These are phyloP conservation scores for Pristionchus maxplancki DNA, from an alignment of 2,888 invertebrate species.

Conservation along the genomic window DNA sequence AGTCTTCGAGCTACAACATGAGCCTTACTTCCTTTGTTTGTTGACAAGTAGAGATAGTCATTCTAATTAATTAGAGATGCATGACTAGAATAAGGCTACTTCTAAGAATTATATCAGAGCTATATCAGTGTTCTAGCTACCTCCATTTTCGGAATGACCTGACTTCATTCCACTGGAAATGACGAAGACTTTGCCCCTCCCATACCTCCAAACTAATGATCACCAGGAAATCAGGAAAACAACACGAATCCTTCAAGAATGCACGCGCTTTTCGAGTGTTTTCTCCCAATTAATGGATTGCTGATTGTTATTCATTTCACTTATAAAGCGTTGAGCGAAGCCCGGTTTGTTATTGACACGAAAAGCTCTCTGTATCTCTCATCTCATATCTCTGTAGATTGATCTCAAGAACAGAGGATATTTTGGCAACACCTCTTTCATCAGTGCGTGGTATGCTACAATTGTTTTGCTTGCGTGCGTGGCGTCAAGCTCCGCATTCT, in stretches of 20 bases:
- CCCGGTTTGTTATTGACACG: background rate
- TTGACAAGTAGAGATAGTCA: too few species aligned
- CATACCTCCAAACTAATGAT: background rate
- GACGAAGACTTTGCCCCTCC: background rate
- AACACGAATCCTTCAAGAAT: background rate
- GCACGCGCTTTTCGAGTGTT: background rate
- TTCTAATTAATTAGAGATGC: background rate
- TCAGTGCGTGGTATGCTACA: background rate
- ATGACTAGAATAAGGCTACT: background rate
- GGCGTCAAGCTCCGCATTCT: too few species aligned
- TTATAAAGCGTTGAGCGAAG: too few species aligned
- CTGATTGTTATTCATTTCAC: background rate
- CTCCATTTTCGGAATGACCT: too few species aligned
- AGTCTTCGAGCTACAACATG: background rate
- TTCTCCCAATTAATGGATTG: background rate
- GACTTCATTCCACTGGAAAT: too few species aligned
- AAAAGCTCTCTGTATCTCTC: too few species aligned
- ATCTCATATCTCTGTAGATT: too few species aligned
- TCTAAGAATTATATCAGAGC: background rate
- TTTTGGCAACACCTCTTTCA: too few species aligned
- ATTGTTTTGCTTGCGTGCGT: background rate
- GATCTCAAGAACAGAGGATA: too few species aligned
- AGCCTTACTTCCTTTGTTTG: background rate
- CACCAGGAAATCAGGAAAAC: background rate
- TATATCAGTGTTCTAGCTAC: background rate